A percentile compares a stretch with the other conserved stretches of the same genome.
These are phyloP conservation scores for Trissonchulus latispiculum DNA, from an alignment of 2,888 invertebrate genomes.

Conservation along the genomic window DNA sequence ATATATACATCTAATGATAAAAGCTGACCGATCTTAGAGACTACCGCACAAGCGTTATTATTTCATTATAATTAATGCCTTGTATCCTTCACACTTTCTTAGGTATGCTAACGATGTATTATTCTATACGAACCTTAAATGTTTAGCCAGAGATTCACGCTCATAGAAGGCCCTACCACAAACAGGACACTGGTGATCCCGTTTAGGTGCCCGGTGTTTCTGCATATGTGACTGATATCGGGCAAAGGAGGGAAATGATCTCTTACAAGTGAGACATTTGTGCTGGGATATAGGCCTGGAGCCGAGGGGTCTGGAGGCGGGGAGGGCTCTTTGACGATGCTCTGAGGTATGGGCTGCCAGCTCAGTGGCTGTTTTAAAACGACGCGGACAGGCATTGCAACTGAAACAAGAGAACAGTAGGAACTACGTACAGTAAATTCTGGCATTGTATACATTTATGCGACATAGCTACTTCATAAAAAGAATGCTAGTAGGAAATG, in stretches of 20 bases:
- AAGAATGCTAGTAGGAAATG: no score
- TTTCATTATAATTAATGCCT: no score
- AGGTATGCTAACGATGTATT: no score
- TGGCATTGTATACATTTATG: no score
- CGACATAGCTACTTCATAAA: no score
- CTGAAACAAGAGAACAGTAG: no score
- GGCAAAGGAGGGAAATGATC: neutral
- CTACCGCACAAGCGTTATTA: no score
- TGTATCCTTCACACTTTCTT: no score
- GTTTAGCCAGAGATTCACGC: conserved; percentile 17
- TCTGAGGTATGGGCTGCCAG: neutral
- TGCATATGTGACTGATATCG: neutral
- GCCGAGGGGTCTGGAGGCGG: neutral
- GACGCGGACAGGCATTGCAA: neutral
- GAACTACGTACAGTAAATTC: no score
- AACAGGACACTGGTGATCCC: conserved; percentile 20
- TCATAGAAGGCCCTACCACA: conserved; percentile 18
- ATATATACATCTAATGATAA: no score
- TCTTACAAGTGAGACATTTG: neutral
- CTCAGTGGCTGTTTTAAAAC: neutral
- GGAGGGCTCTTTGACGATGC: neutral
- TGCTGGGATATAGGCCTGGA: neutral
- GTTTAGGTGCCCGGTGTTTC: conserved; percentile 5
- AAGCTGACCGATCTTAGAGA: no score
- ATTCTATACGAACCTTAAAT: no score